These are phyloP conservation scores for Deilephila elpenor DNA, from an alignment of 2,888 invertebrate genomes.

Conservation along the genomic window DNA sequence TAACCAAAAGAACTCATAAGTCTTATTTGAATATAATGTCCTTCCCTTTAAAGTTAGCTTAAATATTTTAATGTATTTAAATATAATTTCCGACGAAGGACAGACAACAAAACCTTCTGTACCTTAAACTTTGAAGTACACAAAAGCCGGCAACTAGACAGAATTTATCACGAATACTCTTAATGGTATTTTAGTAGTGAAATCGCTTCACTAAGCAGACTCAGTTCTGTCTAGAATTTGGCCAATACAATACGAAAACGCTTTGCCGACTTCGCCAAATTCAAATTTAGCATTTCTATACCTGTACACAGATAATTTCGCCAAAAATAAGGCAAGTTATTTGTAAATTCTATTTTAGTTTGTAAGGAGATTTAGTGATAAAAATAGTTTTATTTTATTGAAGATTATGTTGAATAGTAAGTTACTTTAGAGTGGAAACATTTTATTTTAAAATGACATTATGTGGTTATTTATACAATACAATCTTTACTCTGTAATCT, in stretches of 20 bases:
- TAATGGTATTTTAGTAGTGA: constrained; percentile 6
- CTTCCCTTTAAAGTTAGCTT: too few species aligned
- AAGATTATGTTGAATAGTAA: too few species aligned
- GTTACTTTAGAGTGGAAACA: too few species aligned
- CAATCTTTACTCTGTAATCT: too few species aligned
- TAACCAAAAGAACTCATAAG: too few species aligned
- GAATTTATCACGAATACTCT: constrained; percentile 1
- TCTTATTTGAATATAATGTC: too few species aligned
- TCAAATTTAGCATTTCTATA: background rate
- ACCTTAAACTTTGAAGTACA: background rate
- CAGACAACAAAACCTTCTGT: background rate
- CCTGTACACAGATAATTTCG: background rate
- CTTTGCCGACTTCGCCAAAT: background rate
- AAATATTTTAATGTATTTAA: too few species aligned
- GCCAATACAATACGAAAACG: constrained; percentile 6
- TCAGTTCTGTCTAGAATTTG: constrained; percentile 4
- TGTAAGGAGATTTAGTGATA: background rate
- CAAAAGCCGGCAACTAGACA: background rate
- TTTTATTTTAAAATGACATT: too few species aligned
- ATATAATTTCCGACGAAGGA: background rate
- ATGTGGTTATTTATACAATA: too few species aligned
- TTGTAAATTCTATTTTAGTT: background rate
- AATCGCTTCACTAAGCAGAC: background rate
- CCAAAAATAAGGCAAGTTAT: background rate
- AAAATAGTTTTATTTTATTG: too few species aligned